Percentiles rank a stretch among this genome's conserved stretches.
Evolutionary conservation across 2,113 vertebrate species (phyloP).

Genomic region (Rostratula benghalensis): DNA sequence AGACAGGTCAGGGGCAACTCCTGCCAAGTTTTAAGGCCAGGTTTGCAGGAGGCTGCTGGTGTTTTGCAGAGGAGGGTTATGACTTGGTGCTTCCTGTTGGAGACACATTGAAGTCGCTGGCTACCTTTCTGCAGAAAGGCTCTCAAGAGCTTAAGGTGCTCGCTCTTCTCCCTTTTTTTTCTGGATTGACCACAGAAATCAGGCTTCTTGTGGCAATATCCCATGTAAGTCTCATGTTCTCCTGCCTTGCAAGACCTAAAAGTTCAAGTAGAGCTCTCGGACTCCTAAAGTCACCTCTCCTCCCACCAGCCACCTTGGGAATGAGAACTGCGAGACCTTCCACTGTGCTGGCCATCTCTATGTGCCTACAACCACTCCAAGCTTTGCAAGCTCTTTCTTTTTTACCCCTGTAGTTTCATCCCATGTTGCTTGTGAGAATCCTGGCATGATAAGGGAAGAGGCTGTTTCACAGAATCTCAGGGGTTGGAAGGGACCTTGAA

Average conservation of each 20-base stretch:
- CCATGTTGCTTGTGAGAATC: neutral
- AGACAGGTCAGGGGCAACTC: neutral
- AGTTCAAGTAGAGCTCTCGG: neutral
- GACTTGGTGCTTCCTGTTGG: rapidly evolving
- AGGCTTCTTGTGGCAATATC: neutral
- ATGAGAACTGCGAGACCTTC: neutral
- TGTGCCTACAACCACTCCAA: neutral
- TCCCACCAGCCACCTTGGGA: neutral
- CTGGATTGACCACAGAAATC: neutral
- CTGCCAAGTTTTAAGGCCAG: neutral
- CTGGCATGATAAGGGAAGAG: neutral
- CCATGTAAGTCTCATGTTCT: neutral
- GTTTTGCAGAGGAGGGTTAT: rapidly evolving
- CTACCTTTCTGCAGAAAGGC: neutral
- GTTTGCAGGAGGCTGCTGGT: neutral
- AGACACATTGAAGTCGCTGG: rapidly evolving
- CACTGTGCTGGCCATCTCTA: neutral
- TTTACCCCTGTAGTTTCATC: neutral
- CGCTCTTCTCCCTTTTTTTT: neutral
- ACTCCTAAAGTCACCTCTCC: neutral
- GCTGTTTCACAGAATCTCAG: neutral
- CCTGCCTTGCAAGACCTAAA: neutral
- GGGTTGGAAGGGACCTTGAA: no score
- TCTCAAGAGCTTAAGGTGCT: neutral
- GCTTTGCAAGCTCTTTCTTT: neutral